phyloP scores from a whole-genome alignment of 2,113 vertebrate species.

The Trematomus loennbergii region DNA sequence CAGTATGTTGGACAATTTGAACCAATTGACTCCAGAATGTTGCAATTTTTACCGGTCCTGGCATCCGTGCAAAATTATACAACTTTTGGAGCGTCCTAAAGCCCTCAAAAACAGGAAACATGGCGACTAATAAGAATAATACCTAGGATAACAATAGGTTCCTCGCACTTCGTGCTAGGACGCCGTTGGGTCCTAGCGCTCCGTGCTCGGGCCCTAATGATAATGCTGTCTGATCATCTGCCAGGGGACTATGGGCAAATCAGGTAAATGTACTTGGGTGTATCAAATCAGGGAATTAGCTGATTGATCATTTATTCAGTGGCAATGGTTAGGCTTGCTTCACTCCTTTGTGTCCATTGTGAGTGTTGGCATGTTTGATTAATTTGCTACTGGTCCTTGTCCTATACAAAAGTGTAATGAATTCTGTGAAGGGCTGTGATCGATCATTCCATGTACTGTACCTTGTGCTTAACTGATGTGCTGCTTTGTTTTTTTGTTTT shows the following conservation, averaged over 20 bases:
- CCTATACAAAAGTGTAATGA: conserved; percentile 13
- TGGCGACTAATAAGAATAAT: too few species aligned
- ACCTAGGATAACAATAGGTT: too few species aligned
- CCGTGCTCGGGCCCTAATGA: too few species aligned
- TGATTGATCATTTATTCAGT: conserved; percentile 33
- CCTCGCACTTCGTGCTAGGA: too few species aligned
- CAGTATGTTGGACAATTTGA: too few species aligned
- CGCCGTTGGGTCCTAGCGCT: too few species aligned
- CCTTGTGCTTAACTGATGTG: conserved; percentile 18
- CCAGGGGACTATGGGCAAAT: conserved; percentile 5
- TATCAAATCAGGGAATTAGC: conserved; percentile 38
- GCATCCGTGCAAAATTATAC: too few species aligned
- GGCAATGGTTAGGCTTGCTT: conserved; percentile 20
- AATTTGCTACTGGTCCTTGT: conserved; percentile 33
- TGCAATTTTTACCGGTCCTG: too few species aligned
- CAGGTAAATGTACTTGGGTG: conserved; percentile 46
- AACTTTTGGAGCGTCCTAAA: too few species aligned
- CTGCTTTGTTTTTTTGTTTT: conserved; percentile 19
- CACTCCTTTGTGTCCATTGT: conserved; percentile 41
- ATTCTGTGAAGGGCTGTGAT: conserved; percentile 33
- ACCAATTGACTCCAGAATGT: too few species aligned
- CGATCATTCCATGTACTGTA: conserved; percentile 23
- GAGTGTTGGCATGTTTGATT: conserved; percentile 35
- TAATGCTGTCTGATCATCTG: conserved; percentile 24
- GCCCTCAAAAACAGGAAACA: too few species aligned